Conservation (phyloP, 1,140 invertebrate genomes). For the Tyrophagus putrescentiae region DNA sequence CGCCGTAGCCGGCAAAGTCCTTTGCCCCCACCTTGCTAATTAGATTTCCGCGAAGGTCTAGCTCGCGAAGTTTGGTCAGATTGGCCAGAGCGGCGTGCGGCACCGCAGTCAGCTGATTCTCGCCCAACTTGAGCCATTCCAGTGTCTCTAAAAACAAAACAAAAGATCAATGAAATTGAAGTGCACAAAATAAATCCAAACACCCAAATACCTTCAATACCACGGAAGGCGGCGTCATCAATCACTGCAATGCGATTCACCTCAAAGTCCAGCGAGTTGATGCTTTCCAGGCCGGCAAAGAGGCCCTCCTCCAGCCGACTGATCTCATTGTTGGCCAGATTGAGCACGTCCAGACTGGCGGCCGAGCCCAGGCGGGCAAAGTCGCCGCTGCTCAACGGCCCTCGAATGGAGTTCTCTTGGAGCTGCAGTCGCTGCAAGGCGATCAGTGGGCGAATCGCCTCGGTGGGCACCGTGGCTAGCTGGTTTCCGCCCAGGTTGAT, state of each 20-base stretch:
- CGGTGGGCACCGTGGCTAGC: slow-evolving; percentile 25
- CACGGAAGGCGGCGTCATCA: slow-evolving; percentile 27
- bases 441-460: slow-evolving; percentile 23
- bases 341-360: slow-evolving; percentile 25
- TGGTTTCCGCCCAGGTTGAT: slow-evolving; percentile 29
- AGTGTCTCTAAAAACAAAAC: slow-evolving; percentile 45
- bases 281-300: slow-evolving; percentile 21
- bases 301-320: slow-evolving; percentile 23
- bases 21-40: slow-evolving; percentile 64
- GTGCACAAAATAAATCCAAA: not conserved
- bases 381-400: slow-evolving; percentile 17
- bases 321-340: slow-evolving; percentile 27
- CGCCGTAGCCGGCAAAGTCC: slow-evolving; percentile 73
- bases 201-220: slow-evolving; percentile 43
- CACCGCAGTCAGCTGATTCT: slow-evolving; percentile 65
- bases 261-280: slow-evolving; percentile 29
- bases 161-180: slow-evolving; percentile 11
- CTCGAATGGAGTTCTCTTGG: slow-evolving; percentile 27
- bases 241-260: slow-evolving; percentile 27
- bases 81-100: slow-evolving; percentile 61
- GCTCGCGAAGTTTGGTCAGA: slow-evolving; percentile 63
- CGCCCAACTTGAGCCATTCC: slow-evolving; percentile 67
- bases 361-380: slow-evolving; percentile 8
- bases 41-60: slow-evolving; percentile 71
- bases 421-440: slow-evolving; percentile 24